phyloP scores from a whole-genome alignment of 2,113 vertebrate genomes.

The Solea solea region DNA sequence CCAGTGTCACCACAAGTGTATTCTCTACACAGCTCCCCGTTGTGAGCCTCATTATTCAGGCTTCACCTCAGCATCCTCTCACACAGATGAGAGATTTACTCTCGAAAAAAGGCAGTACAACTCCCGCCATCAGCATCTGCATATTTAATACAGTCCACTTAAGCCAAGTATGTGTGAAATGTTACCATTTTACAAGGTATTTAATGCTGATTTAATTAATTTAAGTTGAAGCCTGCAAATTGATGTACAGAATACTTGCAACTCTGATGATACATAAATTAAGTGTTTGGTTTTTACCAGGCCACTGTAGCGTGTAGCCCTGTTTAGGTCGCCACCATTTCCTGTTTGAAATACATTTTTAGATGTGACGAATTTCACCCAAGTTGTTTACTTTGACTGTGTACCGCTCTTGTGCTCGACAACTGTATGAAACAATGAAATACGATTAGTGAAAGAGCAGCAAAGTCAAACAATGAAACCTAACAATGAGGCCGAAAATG shows the following conservation, averaged over 20 bases:
- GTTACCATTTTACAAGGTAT: no score
- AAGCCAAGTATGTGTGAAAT: no score
- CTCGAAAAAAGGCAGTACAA: neutral
- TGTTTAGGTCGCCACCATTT: neutral
- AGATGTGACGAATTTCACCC: neutral
- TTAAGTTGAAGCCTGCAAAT: neutral
- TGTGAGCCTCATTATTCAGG: constrained; percentile 37
- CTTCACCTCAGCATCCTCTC: neutral
- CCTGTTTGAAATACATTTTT: neutral
- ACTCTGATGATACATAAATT: no score
- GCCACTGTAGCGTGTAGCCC: neutral
- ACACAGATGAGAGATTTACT: neutral
- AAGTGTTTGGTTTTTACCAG: no score
- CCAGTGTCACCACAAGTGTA: constrained; percentile 3
- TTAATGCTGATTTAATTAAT: neutral
- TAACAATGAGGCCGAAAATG: no score
- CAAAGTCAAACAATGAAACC: no score
- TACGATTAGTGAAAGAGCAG: no score
- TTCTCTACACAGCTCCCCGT: constrained; percentile 14
- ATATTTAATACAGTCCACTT: neutral
- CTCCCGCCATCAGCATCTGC: neutral
- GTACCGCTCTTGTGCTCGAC: neutral
- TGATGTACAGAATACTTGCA: no score
- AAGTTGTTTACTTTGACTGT: neutral
- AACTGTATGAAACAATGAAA: no score